phyloP scores from a whole-genome alignment of 2,797 vertebrate genomes.

The Sebastes itinus region DNA sequence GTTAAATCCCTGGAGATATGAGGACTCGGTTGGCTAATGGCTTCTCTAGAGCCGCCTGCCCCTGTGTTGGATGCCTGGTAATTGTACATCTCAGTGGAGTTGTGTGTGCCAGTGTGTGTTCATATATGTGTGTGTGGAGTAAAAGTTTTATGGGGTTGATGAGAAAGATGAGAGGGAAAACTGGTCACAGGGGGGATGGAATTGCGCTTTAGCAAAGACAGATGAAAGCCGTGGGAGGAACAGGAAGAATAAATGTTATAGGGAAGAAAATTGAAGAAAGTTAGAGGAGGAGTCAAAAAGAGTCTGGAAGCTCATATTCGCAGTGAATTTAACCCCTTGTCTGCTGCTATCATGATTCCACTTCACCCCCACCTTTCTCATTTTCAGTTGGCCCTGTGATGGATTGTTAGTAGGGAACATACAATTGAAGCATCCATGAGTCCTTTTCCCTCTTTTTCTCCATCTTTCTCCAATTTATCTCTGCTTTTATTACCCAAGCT shows the following conservation, averaged over 20 bases:
- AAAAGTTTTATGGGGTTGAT: slow-evolving; percentile 1
- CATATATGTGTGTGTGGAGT: slow-evolving; percentile 7
- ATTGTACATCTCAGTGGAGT: slow-evolving; percentile 43
- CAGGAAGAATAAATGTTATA: neutral
- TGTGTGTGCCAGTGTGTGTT: slow-evolving; percentile 6
- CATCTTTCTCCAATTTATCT: slow-evolving; percentile 27
- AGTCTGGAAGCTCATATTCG: neutral
- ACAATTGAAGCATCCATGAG: slow-evolving; percentile 18
- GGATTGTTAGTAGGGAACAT: neutral
- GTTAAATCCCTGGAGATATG: slow-evolving; percentile 37
- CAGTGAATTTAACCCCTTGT: slow-evolving; percentile 7
- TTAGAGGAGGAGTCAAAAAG: neutral
- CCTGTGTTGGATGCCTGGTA: slow-evolving; percentile 29
- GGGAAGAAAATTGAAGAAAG: neutral
- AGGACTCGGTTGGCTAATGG: slow-evolving; percentile 48
- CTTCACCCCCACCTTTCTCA: slow-evolving; percentile 2
- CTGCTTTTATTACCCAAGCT: slow-evolving; percentile 39
- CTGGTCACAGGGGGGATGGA: slow-evolving; percentile 11
- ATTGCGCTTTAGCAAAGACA: slow-evolving; percentile 8
- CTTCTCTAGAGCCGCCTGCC: slow-evolving; percentile 28
- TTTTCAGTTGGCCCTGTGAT: slow-evolving; percentile 16
- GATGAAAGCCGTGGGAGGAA: slow-evolving; percentile 6
- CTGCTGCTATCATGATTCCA: neutral
- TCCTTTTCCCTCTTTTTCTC: neutral
- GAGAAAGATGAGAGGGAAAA: slow-evolving; percentile 1